phyloP scores from a whole-genome alignment of 2,797 vertebrate genomes.

The Eulemur mongoz region DNA sequence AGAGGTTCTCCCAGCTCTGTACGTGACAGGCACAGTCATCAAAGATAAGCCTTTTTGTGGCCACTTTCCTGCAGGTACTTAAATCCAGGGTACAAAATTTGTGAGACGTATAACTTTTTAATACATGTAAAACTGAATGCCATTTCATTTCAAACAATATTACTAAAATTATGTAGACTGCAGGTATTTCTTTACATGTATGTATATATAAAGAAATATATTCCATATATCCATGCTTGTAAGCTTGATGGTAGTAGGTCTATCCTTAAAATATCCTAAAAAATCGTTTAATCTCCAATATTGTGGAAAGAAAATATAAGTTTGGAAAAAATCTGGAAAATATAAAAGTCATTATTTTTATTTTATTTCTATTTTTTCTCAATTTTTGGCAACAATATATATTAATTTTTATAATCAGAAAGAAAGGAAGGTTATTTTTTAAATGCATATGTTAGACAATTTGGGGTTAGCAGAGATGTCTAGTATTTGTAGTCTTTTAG shows the following conservation, averaged over 20 bases:
- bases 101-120: not conserved
- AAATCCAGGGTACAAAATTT: not conserved
- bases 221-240: not conserved
- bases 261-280: constrained; percentile 1
- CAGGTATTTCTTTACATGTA: not conserved
- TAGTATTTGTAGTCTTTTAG: not conserved
- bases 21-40: not conserved
- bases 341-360: not conserved
- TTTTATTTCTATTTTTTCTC: constrained; percentile 20
- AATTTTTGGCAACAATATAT: not conserved
- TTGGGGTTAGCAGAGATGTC: not conserved
- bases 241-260: not conserved
- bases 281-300: not conserved
- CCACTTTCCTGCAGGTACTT: not conserved
- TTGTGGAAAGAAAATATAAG: not conserved
- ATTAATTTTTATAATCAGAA: constrained; percentile 25
- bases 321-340: not conserved
- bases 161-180: not conserved
- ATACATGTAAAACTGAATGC: not conserved
- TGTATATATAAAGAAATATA: not conserved
- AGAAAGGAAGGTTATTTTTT: not conserved
- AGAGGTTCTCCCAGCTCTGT: not conserved
- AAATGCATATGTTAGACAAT: not conserved
- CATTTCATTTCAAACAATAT: not conserved
- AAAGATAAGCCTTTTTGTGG: not conserved